A percentile compares a stretch with the other conserved stretches of the same genome.
phyloP scores from a whole-genome alignment of 2,113 vertebrate species.

The Gymnorhina tibicen region DNA sequence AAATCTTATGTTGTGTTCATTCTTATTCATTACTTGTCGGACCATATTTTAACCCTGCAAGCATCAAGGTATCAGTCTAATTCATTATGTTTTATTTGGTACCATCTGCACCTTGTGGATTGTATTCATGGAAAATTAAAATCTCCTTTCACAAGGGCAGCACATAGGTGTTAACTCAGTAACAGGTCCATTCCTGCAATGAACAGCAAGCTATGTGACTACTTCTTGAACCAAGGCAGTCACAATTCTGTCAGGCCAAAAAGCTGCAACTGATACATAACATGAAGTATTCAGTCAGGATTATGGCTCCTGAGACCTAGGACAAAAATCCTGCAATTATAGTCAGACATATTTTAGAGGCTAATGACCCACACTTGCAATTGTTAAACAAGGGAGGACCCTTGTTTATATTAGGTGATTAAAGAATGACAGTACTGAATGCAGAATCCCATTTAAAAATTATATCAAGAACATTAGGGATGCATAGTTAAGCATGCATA shows the following conservation, averaged over 20 bases:
- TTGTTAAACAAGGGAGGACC: background rate
- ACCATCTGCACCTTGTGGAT: conserved; percentile 22
- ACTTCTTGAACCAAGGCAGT: background rate
- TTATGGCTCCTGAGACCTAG: background rate
- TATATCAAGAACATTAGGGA: background rate
- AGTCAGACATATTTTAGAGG: background rate
- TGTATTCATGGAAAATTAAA: conserved; percentile 48
- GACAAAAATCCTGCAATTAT: background rate
- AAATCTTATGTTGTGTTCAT: conserved; percentile 31
- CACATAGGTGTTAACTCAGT: background rate
- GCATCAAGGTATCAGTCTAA: conserved; percentile 44
- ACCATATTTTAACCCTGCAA: conserved; percentile 60
- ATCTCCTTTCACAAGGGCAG: conserved; percentile 43
- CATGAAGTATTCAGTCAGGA: background rate
- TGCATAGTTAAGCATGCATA: conserved; percentile 11
- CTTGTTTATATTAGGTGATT: conserved; percentile 25
- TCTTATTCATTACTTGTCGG: conserved; percentile 49
- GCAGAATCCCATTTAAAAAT: conserved; percentile 5
- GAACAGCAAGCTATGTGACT: background rate
- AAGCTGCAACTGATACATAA: background rate
- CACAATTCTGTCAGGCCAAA: background rate
- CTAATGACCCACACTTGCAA: background rate
- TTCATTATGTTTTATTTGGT: conserved; percentile 54
- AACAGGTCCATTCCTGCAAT: background rate
- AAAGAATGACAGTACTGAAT: background rate